Evolutionary conservation across 2,797 vertebrate genomes (phyloP), one percentile per base, ranked within the genome.

Genomic region (Sebastes kiyomatsui): DNA sequence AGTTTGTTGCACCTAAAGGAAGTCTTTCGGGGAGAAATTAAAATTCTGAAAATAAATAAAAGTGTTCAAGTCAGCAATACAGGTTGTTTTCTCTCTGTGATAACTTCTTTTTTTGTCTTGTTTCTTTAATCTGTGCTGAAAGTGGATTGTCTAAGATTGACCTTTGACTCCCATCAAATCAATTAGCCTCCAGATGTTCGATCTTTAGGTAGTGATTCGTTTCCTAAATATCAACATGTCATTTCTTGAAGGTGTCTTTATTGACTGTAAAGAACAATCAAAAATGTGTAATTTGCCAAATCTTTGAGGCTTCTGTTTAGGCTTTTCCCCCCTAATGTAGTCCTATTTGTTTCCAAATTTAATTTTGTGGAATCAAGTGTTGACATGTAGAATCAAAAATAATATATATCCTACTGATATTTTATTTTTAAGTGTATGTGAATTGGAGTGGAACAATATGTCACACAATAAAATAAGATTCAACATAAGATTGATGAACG

Each of bases 141-240:
- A 46, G 38, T 35, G 7, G 4, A 32, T 62, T 4, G 7, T 56
- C 23, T 76, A 5, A 27, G 33, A 60, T 28, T 16, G 16, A 82
- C 70, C 46, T 75, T 68, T 77, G 67, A 52, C 73, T 38, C 52
- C 22, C n/a, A 52, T 76, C 25, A 49, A 74, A 64, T 73, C 72
- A 54, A 56, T 68, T 75, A 62, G 23, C 7, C 23, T 30, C 30
- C 49, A 68, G 62, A 75, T 60, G 66, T 71, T 67, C 2, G 2
- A 33, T 54, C 25, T 22, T 46, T 5, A 49, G n/a, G 16, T 16
- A 1, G n/a, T 33, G 4, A 76, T 56, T 60, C 1, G 7, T 38
- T 30, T 55, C 11, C 6, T 62, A 28, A 10, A 62, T 38, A 30
- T 60, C 58, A 30, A 66, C 38, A 30, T 27, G 28, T 28, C 13